Evolutionary conservation across 1,140 invertebrate genomes (phyloP).

Genomic region (Vanessa atalanta): DNA sequence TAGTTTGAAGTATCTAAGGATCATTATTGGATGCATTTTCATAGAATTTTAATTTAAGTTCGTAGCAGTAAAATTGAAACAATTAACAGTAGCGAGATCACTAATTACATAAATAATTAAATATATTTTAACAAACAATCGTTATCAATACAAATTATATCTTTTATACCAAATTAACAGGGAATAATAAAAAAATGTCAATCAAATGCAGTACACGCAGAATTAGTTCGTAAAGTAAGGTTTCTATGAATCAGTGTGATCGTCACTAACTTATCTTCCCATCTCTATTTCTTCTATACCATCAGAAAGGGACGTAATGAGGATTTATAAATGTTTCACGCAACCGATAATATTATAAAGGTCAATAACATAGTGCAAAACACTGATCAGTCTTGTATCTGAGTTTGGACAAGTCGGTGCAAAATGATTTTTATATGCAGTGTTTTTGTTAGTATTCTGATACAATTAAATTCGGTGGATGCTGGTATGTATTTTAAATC

Average conservation of each 20-base stretch:
- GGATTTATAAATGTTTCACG: constrained; percentile 11
- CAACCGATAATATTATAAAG: constrained; percentile 7
- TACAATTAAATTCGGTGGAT: neutral
- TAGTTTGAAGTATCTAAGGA: too few species aligned
- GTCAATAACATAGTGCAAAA: constrained; percentile 2
- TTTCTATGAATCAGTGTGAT: neutral
- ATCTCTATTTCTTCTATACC: constrained; percentile 1
- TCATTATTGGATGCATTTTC: too few species aligned
- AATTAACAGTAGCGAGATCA: too few species aligned
- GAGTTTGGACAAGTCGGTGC: neutral
- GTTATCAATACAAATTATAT: too few species aligned
- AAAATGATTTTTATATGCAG: constrained; percentile 18
- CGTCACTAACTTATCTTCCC: neutral
- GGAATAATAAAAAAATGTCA: too few species aligned
- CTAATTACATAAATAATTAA: too few species aligned
- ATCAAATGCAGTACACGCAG: neutral
- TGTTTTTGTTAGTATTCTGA: neutral
- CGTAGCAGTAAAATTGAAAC: too few species aligned
- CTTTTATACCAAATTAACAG: too few species aligned
- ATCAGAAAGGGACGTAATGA: constrained; percentile 16
- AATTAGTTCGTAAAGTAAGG: neutral
- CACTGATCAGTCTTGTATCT: constrained; percentile 7
- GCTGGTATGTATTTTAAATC: constrained; percentile 19
- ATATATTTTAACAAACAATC: too few species aligned
- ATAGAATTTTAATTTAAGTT: too few species aligned